Percentiles rank a stretch among this genome's conserved stretches.
phyloP scores from a whole-genome alignment of 2,888 invertebrate species.

The Beris morrisii region DNA sequence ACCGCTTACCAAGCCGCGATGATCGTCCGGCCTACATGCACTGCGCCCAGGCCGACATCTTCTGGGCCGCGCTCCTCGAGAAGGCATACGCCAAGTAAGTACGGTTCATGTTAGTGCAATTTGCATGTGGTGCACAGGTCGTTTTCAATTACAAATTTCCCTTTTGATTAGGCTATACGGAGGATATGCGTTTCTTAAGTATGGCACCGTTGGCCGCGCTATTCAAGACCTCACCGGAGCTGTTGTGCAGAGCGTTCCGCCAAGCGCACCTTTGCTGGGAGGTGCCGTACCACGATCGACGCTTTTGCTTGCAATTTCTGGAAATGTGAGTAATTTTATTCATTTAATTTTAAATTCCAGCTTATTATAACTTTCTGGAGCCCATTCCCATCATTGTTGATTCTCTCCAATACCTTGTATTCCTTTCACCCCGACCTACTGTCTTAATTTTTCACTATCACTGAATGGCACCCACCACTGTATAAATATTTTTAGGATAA shows the following conservation, averaged over 20 bases:
- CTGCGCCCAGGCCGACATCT: slow-evolving; percentile 60
- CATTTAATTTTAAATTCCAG: neutral
- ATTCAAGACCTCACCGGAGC: slow-evolving; percentile 75
- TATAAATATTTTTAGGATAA: slow-evolving; percentile 38
- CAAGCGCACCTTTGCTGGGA: slow-evolving; percentile 57
- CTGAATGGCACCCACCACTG: neutral
- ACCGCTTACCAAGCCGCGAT: slow-evolving; percentile 71
- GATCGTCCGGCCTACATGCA: slow-evolving; percentile 66
- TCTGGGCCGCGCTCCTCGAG: slow-evolving; percentile 77
- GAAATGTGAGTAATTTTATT: slow-evolving; percentile 58
- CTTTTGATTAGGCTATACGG: slow-evolving; percentile 63
- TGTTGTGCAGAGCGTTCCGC: slow-evolving; percentile 68
- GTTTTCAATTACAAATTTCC: neutral
- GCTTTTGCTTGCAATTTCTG: slow-evolving; percentile 67
- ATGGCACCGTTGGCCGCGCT: slow-evolving; percentile 68
- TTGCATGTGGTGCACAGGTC: neutral
- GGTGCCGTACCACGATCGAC: slow-evolving; percentile 72
- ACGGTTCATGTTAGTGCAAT: neutral
- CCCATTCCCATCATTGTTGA: neutral
- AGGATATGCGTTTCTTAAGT: slow-evolving; percentile 66
- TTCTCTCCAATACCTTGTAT: neutral
- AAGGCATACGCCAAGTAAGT: slow-evolving; percentile 80
- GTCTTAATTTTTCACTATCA: too few species aligned
- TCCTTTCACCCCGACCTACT: too few species aligned
- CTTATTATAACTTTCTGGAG: neutral